Evolutionary conservation across 2,797 vertebrate species (phyloP), one percentile per base, ranked within the genome.

Genomic region (Furcifer pardalis): DNA sequence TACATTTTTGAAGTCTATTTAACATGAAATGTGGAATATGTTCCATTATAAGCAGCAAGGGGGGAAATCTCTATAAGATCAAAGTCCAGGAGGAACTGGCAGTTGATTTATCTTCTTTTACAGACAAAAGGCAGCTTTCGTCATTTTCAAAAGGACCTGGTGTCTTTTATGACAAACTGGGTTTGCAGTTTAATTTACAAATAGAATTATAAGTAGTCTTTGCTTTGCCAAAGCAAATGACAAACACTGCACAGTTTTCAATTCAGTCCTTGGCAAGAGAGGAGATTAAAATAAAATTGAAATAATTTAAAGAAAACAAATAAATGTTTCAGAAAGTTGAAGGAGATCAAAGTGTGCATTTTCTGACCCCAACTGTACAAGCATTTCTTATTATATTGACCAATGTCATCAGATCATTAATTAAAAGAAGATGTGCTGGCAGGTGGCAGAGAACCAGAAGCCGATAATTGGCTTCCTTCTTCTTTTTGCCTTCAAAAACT

Each of bases 381-480:
- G 96, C 95, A 97, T 97, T 96, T 97, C 97, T 97, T 96, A 96
- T 97, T 96, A 96, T 97, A 97, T 97, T 98, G 97, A 98, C 97
- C 98, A 96, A 96, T 96, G 96, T 96, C 97, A 95, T 96, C 95
- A 96, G 97, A 97, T 96, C 97, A 95, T 98, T 99, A 98, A 99
- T 99, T 99, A 99, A 98, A 96, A 98, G 97, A 97, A 97, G 95
- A 96, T 92, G 96, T 93, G 90, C 97, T 97, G 98, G 98, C 98
- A 99, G 98, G 98, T 98, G 98, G 97, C 97, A 97, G 96, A 93
- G 94, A 97, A 97, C 97, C 96, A 95, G 95, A 96, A 97, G 97
- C 97, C 95, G 96, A 95, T 99, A 99, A 98, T 98, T 99, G 98
- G 97, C 97, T 97, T 96, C 97, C 97, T 98, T 98, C 97, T 97